phyloP scores from a whole-genome alignment of 2,113 vertebrate genomes.

The Benitochromis conjunctus region DNA sequence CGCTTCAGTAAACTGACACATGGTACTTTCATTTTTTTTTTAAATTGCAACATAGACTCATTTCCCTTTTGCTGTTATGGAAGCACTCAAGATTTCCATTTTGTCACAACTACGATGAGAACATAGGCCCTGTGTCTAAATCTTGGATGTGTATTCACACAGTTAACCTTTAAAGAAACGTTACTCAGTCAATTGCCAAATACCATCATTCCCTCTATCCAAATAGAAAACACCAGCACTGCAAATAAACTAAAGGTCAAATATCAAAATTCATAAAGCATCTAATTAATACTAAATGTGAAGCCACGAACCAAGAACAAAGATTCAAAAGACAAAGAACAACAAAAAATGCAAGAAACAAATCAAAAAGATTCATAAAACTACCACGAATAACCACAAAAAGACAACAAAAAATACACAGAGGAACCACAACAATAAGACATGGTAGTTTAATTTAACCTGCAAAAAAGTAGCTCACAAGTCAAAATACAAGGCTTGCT shows the following conservation, averaged over 20 bases:
- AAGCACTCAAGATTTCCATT: neutral
- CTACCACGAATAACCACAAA: neutral
- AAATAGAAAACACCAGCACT: neutral
- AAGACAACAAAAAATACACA: no score
- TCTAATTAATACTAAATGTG: neutral
- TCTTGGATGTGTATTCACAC: neutral
- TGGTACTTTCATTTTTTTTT: neutral
- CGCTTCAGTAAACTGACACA: neutral
- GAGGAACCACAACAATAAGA: no score
- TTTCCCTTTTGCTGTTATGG: neutral
- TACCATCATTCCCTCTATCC: neutral
- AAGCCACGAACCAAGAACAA: neutral
- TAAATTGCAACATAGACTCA: neutral
- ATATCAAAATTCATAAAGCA: neutral
- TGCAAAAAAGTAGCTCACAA: no score
- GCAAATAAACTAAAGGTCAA: neutral
- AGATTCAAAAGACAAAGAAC: neutral
- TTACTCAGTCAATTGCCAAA: neutral
- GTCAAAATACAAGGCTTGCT: no score
- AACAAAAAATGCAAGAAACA: neutral
- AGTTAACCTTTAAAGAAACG: neutral
- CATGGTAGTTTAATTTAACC: no score
- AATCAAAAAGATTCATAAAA: neutral
- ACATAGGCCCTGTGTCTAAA: neutral
- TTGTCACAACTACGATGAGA: neutral